These are phyloP conservation scores for Cinclus mexicanus DNA, from an alignment of 2,113 vertebrate species.

Conservation along the genomic window DNA sequence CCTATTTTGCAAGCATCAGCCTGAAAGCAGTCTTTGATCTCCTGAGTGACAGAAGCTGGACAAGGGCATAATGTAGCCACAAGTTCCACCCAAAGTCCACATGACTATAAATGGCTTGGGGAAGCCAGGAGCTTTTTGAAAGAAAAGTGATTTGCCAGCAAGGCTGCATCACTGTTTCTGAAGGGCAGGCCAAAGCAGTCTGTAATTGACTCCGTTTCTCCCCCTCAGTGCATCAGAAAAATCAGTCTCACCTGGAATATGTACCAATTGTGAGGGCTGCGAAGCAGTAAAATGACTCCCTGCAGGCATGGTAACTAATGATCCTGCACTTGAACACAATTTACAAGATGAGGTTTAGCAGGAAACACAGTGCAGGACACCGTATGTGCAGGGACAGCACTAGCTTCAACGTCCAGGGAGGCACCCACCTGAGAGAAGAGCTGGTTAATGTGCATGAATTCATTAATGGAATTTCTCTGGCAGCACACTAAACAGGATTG, in stretches of 20 bases:
- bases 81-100: not conserved
- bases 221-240: not conserved
- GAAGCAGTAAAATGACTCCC: not conserved
- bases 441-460: not conserved
- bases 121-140: not conserved
- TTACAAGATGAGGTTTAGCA: not conserved
- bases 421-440: not conserved
- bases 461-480: not conserved
- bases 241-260: not conserved
- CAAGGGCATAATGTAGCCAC: not conserved
- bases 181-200: not conserved
- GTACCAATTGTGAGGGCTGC: rapidly evolving
- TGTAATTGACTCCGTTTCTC: not conserved
- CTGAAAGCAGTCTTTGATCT: not conserved
- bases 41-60: not conserved
- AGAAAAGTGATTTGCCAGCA: not conserved
- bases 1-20: not conserved
- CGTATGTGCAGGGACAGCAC: not conserved
- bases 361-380: not conserved
- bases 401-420: not conserved
- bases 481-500: not conserved
- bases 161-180: not conserved
- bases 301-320: not conserved
- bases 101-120: not conserved
- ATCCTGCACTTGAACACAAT: not conserved